phyloP scores from a whole-genome alignment of 2,888 invertebrate genomes.

The Nemapogon koenigi region DNA sequence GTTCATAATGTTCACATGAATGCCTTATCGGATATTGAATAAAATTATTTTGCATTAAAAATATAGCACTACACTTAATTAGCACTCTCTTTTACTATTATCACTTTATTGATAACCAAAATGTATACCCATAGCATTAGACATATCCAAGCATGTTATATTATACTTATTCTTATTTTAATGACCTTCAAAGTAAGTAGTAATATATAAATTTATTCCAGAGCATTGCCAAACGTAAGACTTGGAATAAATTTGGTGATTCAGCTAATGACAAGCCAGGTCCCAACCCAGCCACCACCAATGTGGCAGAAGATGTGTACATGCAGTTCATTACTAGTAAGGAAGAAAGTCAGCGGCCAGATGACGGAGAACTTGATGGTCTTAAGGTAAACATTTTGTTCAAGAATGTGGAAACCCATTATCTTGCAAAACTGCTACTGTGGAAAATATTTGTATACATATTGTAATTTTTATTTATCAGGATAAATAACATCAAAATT shows the following conservation, averaged over 20 bases:
- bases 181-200: too few relatives aligned
- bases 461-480: not conserved
- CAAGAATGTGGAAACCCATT: not conserved
- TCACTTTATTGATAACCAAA: not conserved
- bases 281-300: constrained; percentile 97
- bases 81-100: not conserved
- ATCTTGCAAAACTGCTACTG: not conserved
- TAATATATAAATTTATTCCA: too few relatives aligned
- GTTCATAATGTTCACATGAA: too few relatives aligned
- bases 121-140: too few relatives aligned
- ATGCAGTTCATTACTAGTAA: constrained; percentile 93
- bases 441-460: not conserved
- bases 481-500: too few relatives aligned
- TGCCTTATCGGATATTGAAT: too few relatives aligned
- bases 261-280: constrained; percentile 93
- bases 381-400: constrained; percentile 64
- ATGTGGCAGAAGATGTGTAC: constrained; percentile 93
- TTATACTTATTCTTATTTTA: too few relatives aligned
- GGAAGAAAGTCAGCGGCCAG: constrained; percentile 86
- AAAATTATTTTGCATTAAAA: too few relatives aligned
- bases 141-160: too few relatives aligned
- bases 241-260: constrained; percentile 95
- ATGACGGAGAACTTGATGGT: constrained; percentile 85
- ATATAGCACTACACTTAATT: too few relatives aligned
- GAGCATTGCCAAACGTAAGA: constrained; percentile 90